Conservation (phyloP, 2,113 vertebrate genomes). For the Eupsittula cactorum region DNA sequence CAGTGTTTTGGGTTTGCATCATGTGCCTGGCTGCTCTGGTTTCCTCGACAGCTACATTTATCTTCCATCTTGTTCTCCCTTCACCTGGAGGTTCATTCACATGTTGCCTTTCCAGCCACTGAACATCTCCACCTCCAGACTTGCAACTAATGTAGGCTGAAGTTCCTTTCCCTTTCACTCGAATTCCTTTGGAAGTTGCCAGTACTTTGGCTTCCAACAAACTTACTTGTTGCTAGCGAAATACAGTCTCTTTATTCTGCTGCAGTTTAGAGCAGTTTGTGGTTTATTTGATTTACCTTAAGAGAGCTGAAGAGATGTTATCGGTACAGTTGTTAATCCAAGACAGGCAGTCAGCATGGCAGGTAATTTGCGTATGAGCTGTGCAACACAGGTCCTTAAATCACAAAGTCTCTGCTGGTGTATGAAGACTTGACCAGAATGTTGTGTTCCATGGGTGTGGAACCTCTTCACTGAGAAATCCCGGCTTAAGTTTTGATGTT, state of each 20-base stretch:
- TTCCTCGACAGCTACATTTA: not conserved
- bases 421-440: not conserved
- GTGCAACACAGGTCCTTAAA: not conserved
- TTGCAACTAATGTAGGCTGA: not conserved
- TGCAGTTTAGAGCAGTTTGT: not conserved
- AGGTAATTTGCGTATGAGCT: not conserved
- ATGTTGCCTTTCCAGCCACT: not conserved
- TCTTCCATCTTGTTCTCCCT: not conserved
- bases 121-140: not conserved
- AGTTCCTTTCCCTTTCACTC: conserved; percentile 2
- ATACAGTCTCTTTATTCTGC: not conserved
- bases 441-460: not conserved
- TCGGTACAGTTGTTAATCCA: not conserved
- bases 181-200: not conserved
- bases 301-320: conserved; percentile 6
- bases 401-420: not conserved
- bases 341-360: not conserved
- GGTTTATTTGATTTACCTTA: not conserved
- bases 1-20: not conserved
- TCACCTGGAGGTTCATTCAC: not conserved
- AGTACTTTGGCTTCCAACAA: not conserved
- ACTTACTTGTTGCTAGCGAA: not conserved
- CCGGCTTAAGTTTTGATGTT: not conserved
- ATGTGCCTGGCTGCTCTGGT: not conserved
- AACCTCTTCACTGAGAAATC: not conserved